Base-by-base conservation (phyloP, 2,888 invertebrate species). In the Drosophila recens region DNA sequence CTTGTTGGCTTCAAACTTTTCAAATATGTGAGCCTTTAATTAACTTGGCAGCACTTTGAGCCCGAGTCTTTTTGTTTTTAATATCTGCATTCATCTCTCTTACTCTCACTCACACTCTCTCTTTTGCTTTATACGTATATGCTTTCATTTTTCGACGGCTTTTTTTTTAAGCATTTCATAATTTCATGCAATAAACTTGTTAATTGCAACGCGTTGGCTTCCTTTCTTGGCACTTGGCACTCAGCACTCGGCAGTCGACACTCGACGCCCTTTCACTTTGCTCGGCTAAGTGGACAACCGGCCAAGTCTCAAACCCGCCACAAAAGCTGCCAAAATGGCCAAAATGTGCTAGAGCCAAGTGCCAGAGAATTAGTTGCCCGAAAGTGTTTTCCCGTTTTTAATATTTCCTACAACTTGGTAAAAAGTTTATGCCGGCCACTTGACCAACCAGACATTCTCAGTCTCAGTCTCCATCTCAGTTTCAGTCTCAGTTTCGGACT, bases 151-250 rank as follows among this genome's bases (percentile, higher is more conserved):
- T 43, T 46, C 34, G 34, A 45, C 43, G 45, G 23, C 34, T 45
- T 64, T 81, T 78, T 78, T 74, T 72, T 79, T 83, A 89, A 80
- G 76, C 81, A 72, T 80, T 84, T 87, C 90, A 87, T 87, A 87
- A 90, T 87, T 90, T 75, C 74, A 84, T 79, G 90, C 89, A 84
- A 87, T 90, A 89, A 87, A 87, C 87, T 87, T 87, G 73, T 84
- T 90, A 87, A 87, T 90, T 90, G 87, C 90, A 63, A 45, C 68
- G 75, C 84, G 66, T 72, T 79, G 68, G 69, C 83, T 79, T 78
- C 89, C 71, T 82, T 90, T 82, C 83, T 70, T 76, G 74, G 71
- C 85, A 74, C 89, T 70, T 74, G 74, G 69, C 36, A 36, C 89
- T 70, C 74, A 72, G 69, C 85, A 75, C 84, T 87, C 67, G 42